Percentiles rank a stretch among this genome's conserved stretches.
phyloP scores from a whole-genome alignment of 2,113 vertebrate genomes.

The Herpailurus yagouaroundi region DNA sequence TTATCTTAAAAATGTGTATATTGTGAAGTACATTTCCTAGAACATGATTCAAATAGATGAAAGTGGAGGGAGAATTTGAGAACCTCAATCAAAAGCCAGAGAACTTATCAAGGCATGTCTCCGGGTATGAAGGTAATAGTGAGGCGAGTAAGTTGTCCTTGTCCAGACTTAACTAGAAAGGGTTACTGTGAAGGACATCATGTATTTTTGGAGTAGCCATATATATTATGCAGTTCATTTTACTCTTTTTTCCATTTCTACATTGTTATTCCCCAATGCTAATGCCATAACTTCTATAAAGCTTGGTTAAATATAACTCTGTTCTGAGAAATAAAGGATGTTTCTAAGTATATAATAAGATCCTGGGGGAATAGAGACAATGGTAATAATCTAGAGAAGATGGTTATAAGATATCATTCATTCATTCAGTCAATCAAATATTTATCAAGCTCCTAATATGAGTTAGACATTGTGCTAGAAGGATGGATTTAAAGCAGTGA shows the following conservation, averaged over 20 bases:
- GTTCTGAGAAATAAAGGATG: not conserved
- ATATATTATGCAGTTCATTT: not conserved
- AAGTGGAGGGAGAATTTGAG: not conserved
- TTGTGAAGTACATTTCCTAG: not conserved
- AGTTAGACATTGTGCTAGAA: not conserved
- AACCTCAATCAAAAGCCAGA: not conserved
- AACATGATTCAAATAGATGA: not conserved
- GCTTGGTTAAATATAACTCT: not conserved
- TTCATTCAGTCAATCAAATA: not conserved
- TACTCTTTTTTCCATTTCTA: not conserved
- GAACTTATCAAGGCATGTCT: not conserved
- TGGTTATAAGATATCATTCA: not conserved
- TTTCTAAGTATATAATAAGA: not conserved
- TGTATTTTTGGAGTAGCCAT: not conserved
- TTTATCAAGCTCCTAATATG: not conserved
- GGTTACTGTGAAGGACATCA: not conserved
- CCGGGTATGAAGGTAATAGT: not conserved
- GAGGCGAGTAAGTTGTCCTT: not conserved
- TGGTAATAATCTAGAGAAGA: not conserved
- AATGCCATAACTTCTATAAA: not conserved
- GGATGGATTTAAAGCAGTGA: not conserved
- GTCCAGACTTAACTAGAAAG: not conserved
- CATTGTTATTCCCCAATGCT: not conserved
- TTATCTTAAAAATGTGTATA: not conserved
- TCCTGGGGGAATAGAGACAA: not conserved